Base-by-base conservation (phyloP, 2,888 invertebrate species). In the Argyra leucocephala region DNA sequence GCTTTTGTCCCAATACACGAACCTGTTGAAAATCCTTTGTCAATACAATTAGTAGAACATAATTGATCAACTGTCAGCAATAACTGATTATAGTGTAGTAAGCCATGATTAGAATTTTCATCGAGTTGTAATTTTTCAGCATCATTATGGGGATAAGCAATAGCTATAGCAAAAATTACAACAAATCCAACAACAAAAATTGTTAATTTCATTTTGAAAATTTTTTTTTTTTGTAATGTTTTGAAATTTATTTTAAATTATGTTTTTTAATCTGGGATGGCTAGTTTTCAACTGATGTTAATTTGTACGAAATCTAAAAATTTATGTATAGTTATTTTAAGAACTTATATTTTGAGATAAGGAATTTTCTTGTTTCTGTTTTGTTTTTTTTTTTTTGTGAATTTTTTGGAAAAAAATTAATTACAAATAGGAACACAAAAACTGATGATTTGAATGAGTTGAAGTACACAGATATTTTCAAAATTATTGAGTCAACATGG, bases 21-120 rank as follows among this genome's bases (percentile, higher is more conserved):
- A 23, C 81, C 81, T 2, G 81, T 81, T 61, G 69, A 73, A 66
- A 67, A 75, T 12, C 76, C 70, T 26, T 69, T 71, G 1, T 70
- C 65, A 0, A 81, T 18, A 37, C 81, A 82, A 65, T 81, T 79
- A 6, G 74, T 73, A 0, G 79, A 81, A 70, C 82, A 82, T 67
- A 9, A 63, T 67, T 66, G 22, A 15, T 7, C 1, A 81, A 71
- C 71, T 81, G 81, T 63, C 82, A 82, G n/a, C 81, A 81, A 21
- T 77, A 76, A 64, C 81, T 73, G 66, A 77, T 80, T 1, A 75
- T n/a, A n/a, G n/a, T n/a, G 76, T 18, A 80, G 76, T 10, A 58
- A 22, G 2, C 23, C 12, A 58, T 58, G 22, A n/a, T n/a, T n/a
- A n/a, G n/a, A n/a, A n/a, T n/a, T n/a, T n/a, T n/a, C n/a, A n/a